A percentile compares a stretch with the other conserved stretches of the same genome.
Conservation (phyloP, 2,113 vertebrate genomes). For the Mormoops blainvillei region DNA sequence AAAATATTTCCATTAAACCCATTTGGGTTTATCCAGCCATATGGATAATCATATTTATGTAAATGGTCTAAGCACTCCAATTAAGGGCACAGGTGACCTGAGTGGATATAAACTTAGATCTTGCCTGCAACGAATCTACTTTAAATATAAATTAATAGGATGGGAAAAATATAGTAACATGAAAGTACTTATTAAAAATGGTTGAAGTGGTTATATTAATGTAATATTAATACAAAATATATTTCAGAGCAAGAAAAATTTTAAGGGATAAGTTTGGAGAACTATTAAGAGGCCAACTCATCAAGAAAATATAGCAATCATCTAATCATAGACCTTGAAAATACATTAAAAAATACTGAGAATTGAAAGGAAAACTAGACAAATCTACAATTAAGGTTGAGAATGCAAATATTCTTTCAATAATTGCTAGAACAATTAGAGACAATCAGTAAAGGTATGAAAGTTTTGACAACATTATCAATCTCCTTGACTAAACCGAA, state of each 20-base stretch:
- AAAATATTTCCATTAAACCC: not conserved
- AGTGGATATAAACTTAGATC: not conserved
- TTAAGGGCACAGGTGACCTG: not conserved
- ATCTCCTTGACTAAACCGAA: not conserved
- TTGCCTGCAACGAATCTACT: not conserved
- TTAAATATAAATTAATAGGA: not conserved
- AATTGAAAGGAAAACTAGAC: not conserved
- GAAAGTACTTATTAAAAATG: not conserved
- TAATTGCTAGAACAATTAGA: not conserved
- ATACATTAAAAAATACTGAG: not conserved
- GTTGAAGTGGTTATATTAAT: not conserved
- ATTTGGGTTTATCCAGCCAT: too few relatives aligned
- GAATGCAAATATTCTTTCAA: not conserved
- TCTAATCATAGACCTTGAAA: not conserved
- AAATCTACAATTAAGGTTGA: not conserved
- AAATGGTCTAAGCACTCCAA: not conserved
- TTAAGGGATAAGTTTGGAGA: not conserved
- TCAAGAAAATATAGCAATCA: not conserved
- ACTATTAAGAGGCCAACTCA: not conserved
- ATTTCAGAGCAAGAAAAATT: not conserved
- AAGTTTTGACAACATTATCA: not conserved
- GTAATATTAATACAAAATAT: not conserved
- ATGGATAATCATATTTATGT: not conserved
- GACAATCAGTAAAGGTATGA: not conserved
- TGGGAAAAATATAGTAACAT: not conserved